Conservation (phyloP, 2,113 vertebrate species). For the Hyaena hyaena region DNA sequence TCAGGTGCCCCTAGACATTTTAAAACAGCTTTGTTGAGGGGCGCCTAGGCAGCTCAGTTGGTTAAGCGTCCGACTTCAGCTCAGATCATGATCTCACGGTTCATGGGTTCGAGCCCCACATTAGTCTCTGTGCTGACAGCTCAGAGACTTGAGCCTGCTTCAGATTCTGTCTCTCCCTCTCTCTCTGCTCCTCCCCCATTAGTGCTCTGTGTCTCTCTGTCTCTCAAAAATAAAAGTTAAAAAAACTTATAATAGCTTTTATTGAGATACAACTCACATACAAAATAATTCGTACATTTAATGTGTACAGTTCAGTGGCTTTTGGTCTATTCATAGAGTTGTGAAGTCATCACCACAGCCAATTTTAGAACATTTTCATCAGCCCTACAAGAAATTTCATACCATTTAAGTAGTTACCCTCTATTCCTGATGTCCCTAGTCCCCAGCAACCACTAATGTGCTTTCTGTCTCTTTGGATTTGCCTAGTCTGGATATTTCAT, state of each 20-base stretch:
- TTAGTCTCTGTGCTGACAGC: no score
- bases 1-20: not conserved
- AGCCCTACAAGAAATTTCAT: not conserved
- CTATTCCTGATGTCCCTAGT: not conserved
- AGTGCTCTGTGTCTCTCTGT: no score
- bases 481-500: not conserved
- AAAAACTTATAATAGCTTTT: not conserved
- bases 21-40: not conserved
- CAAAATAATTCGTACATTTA: not conserved
- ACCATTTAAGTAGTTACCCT: not conserved
- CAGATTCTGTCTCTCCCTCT: no score
- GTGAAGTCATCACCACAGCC: not conserved
- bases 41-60: no score
- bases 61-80: no score
- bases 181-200: no score
- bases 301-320: not conserved
- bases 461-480: not conserved
- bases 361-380: conserved; percentile 2
- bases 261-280: not conserved
- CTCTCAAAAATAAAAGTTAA: no score
- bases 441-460: not conserved
- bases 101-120: no score
- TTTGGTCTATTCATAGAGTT: not conserved
- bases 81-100: no score
- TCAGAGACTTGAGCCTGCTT: no score